These are phyloP conservation scores for Scylla paramamosain DNA, from an alignment of 1,140 invertebrate genomes.

Conservation along the genomic window DNA sequence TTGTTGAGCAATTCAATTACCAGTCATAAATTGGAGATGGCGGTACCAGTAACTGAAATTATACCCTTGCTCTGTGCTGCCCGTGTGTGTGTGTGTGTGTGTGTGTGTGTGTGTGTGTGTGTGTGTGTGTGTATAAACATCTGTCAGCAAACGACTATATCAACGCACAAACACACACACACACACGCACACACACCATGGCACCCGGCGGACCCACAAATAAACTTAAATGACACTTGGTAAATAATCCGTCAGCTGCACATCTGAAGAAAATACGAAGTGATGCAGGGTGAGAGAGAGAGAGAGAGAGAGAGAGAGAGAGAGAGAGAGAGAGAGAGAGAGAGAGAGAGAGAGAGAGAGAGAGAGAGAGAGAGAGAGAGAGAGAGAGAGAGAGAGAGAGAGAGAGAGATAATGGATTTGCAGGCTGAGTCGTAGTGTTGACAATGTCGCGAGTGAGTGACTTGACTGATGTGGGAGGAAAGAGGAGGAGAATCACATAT, in stretches of 20 bases:
- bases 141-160: too few species aligned
- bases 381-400: not conserved
- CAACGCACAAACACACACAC: too few species aligned
- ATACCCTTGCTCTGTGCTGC: not conserved
- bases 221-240: too few species aligned
- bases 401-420: constrained; percentile 2
- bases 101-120: constrained; percentile 20
- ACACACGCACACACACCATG: too few species aligned
- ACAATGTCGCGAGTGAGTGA: not conserved
- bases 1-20: not conserved
- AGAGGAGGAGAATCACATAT: not conserved
- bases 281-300: constrained; percentile 2
- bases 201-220: not conserved
- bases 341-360: constrained; percentile 35
- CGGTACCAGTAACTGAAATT: not conserved
- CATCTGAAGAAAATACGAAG: too few species aligned
- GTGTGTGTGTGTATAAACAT: not conserved
- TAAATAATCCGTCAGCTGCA: too few species aligned
- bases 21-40: constrained; percentile 8
- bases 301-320: constrained; percentile 12
- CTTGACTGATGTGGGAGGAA: not conserved
- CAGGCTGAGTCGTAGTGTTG: not conserved
- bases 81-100: not conserved
- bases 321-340: constrained; percentile 36
- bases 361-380: constrained; percentile 7